Conservation (phyloP, 2,888 invertebrate genomes). For the Branchellion lobata region DNA sequence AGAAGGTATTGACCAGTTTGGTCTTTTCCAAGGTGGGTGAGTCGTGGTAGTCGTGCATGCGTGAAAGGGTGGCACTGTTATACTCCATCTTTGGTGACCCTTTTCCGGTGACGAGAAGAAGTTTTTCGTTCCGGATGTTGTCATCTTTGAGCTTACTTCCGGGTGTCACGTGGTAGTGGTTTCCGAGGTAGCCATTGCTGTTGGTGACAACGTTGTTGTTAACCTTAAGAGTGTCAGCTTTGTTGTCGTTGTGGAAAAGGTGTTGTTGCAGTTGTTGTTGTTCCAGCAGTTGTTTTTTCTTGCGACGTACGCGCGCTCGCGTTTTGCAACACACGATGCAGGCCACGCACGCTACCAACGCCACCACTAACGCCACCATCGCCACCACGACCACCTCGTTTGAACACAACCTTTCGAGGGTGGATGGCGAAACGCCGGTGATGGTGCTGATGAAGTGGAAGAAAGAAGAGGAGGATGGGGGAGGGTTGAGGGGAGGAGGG, state of each 20-base stretch:
- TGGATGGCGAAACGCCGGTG: neutral
- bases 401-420: neutral
- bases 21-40: slow-evolving; percentile 33
- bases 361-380: slow-evolving; percentile 1
- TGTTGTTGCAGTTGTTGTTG: slow-evolving; percentile 27
- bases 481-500: too few species aligned
- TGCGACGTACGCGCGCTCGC: neutral
- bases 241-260: slow-evolving; percentile 15
- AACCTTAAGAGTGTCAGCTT: neutral
- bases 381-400: slow-evolving; percentile 22
- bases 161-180: slow-evolving; percentile 34
- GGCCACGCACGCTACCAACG: neutral
- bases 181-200: neutral
- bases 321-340: slow-evolving; percentile 10
- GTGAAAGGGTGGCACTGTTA: neutral
- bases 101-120: slow-evolving; percentile 27
- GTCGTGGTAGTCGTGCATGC: slow-evolving; percentile 23
- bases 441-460: slow-evolving; percentile 4
- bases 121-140: slow-evolving; percentile 36
- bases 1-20: slow-evolving; percentile 25
- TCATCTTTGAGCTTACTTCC: slow-evolving; percentile 24
- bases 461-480: neutral
- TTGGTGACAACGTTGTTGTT: slow-evolving; percentile 20
- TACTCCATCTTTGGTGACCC: neutral
- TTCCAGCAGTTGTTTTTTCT: neutral